Base-by-base conservation (phyloP, 1,140 invertebrate species). In the Olivierus martensii region DNA sequence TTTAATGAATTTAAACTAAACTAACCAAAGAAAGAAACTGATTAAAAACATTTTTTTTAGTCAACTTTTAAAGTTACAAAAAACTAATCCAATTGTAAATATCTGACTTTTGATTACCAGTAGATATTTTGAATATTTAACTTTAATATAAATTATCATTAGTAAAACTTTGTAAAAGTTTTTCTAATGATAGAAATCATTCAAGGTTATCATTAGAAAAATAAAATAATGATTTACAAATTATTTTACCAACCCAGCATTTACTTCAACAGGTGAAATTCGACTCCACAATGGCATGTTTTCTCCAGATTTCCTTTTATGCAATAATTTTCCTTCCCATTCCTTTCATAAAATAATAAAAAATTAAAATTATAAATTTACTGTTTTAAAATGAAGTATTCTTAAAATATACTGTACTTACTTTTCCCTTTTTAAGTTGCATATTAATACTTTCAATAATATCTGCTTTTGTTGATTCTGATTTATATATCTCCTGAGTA, bases 291-390 rank as follows among this genome's bases (percentile, higher is more conserved):
- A 76, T 34, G 80, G 77, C n/a, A 90, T 73, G n/a, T 77, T 77
- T 52, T 89, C 87, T 39, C 81, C 79, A 44, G 77, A 80, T 71
- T 90, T 84, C 63, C 85, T 77, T 46, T 79, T 77, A 62, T 86
- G 81, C 58, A 82, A 81, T 56, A 90, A 77, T 37, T 82, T 80
- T 22, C 88, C 88, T 66, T 89, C 85, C 78, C 87, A 93, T 68
- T 87, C 83, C 69, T 71, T 28, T 28, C 9, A 52, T 34, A 37
- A 49, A 49, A 48, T 38, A 11, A 17, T 39, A 55, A 28, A 51
- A 11, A 51, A 50, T 11, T 52, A 22, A 28, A 28, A 28, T 28
- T 4, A 28, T 28, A 28, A 28, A 28, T n/a, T n/a, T n/a, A n/a
- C 28, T 6, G 28, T 28, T 28, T 28, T 28, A 28, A 28, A 6